phyloP scores from a whole-genome alignment of 1,140 invertebrate species.

The Berghia stephanieae region DNA sequence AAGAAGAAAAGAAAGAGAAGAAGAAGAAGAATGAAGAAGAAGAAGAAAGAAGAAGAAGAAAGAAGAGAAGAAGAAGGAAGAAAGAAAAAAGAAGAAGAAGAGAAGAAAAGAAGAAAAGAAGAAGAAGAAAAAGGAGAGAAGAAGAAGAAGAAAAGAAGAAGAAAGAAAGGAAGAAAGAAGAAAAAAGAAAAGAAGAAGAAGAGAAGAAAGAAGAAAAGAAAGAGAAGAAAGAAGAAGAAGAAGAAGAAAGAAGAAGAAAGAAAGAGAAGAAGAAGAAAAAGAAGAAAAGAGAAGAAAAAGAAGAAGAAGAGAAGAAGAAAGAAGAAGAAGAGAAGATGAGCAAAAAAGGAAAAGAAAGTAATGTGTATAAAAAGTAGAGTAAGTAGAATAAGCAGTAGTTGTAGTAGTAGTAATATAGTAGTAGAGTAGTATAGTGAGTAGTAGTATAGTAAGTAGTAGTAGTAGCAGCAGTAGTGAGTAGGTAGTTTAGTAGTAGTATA shows the following conservation, averaged over 20 bases:
- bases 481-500: too few species aligned
- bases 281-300: not conserved
- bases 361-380: not conserved
- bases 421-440: too few species aligned
- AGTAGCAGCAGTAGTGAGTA: too few species aligned
- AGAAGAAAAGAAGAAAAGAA: constrained; percentile 6
- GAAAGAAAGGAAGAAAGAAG: not conserved
- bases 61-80: not conserved
- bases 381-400: too few species aligned
- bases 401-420: too few species aligned
- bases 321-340: not conserved
- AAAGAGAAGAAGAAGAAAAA: not conserved
- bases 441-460: too few species aligned
- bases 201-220: not conserved
- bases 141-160: not conserved
- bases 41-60: not conserved
- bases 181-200: not conserved
- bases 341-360: not conserved
- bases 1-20: not conserved
- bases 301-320: not conserved
- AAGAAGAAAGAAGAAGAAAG: constrained; percentile 13
- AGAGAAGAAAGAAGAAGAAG: not conserved
- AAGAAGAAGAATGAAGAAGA: not conserved
- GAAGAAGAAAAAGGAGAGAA: constrained; percentile 1
- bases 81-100: not conserved